phyloP scores from a whole-genome alignment of 2,888 invertebrate species.

The Tetragonisca angustula region DNA sequence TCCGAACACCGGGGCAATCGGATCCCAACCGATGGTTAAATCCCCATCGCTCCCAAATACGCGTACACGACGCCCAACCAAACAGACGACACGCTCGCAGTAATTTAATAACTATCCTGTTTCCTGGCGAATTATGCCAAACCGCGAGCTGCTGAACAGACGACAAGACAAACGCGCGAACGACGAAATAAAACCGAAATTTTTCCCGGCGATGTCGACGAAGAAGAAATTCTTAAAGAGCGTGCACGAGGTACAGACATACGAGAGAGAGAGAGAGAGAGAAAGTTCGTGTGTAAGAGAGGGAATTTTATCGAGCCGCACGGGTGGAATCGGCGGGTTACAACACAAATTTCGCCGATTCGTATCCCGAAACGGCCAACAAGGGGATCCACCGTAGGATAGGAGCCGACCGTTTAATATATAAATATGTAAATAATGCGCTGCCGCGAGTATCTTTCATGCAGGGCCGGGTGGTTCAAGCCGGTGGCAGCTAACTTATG shows the following conservation, averaged over 20 bases:
- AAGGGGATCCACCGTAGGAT: slow-evolving; percentile 55
- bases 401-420: slow-evolving; percentile 75
- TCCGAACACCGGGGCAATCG: background rate
- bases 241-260: background rate
- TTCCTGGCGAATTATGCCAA: background rate
- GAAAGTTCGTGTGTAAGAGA: background rate
- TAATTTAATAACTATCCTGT: slow-evolving; percentile 31
- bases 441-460: slow-evolving; percentile 79
- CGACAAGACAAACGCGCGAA: background rate
- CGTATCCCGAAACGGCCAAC: slow-evolving; percentile 63
- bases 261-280: background rate
- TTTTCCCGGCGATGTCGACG: background rate
- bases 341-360: slow-evolving; percentile 60
- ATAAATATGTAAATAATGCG: slow-evolving; percentile 82
- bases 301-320: slow-evolving; percentile 51
- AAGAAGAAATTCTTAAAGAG: background rate
- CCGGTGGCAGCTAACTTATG: slow-evolving; percentile 81
- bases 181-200: background rate
- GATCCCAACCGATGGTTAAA: background rate
- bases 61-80: background rate
- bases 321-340: slow-evolving; percentile 45
- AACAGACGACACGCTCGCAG: background rate
- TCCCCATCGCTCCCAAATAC: background rate
- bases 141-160: background rate
- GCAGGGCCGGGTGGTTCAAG: slow-evolving; percentile 70